A percentile compares a stretch with the other conserved stretches of the same genome.
Evolutionary conservation across 2,888 invertebrate species (phyloP).

Genomic region (Rhorus exstirpatorius): DNA sequence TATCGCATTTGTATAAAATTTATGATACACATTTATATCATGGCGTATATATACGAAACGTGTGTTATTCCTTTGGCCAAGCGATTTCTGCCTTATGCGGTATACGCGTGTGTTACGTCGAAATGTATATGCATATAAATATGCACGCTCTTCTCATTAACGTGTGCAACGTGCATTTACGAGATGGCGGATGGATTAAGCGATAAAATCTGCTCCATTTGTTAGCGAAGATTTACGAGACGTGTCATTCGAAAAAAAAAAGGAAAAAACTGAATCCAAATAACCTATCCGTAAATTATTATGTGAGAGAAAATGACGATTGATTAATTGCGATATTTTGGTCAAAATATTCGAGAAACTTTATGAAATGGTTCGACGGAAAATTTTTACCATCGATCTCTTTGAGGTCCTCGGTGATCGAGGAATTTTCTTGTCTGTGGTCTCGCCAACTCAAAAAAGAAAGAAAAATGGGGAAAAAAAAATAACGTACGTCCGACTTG

Average conservation of each 20-base stretch:
- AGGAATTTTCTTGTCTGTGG: conserved; percentile 72
- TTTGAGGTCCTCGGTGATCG: conserved; percentile 51
- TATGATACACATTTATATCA: conserved; percentile 32
- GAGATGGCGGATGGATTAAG: conserved; percentile 29
- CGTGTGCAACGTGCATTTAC: conserved; percentile 42
- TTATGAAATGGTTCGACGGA: conserved; percentile 29
- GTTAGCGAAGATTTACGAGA: conserved; percentile 22
- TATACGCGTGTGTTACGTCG: conserved; percentile 38
- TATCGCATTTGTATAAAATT: conserved; percentile 12
- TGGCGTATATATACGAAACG: conserved; percentile 19
- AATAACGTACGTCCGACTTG: conserved; percentile 51
- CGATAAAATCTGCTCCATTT: conserved; percentile 51
- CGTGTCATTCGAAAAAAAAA: background rate
- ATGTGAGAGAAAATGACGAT: background rate
- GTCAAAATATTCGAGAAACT: conserved; percentile 4
- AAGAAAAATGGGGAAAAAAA: too few relatives aligned
- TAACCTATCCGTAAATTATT: too few relatives aligned
- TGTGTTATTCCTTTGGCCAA: conserved; percentile 29
- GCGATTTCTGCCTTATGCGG: conserved; percentile 17
- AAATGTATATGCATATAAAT: background rate
- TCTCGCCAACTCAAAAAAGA: background rate
- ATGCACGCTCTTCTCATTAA: conserved; percentile 41
- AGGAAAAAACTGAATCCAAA: too few relatives aligned
- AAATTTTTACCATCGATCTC: conserved; percentile 18
- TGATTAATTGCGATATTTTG: conserved; percentile 13